Conservation (phyloP, 2,797 vertebrate species). For the Erethizon dorsatum region DNA sequence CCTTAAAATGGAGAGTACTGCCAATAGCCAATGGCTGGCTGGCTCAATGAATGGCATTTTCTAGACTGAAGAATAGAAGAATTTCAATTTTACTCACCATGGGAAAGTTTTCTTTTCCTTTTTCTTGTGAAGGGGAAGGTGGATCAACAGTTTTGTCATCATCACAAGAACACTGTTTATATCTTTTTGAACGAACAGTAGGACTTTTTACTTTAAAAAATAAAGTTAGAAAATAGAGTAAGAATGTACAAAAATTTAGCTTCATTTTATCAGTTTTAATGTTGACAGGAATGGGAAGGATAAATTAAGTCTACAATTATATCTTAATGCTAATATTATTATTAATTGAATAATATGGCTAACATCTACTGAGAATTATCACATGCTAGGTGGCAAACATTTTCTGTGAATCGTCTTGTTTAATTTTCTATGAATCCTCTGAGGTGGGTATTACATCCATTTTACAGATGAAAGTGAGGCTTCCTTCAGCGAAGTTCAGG, state of each 20-base stretch:
- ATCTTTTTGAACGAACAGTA: constrained; percentile 61
- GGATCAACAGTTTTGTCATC: constrained; percentile 27
- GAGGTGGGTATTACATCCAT: neutral
- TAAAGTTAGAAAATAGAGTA: constrained; percentile 77
- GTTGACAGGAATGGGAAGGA: constrained; percentile 22
- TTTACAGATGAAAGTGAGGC: constrained; percentile 46
- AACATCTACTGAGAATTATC: constrained; percentile 35
- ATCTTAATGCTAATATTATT: constrained; percentile 23
- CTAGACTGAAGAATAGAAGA: constrained; percentile 51
- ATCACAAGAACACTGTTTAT: neutral
- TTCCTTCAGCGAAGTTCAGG: constrained; percentile 21
- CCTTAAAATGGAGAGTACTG: constrained; percentile 51
- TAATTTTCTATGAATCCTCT: neutral
- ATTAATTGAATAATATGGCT: neutral
- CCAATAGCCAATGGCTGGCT: neutral
- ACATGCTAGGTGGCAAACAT: constrained; percentile 3
- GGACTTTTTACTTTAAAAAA: constrained; percentile 56
- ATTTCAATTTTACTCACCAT: constrained; percentile 83
- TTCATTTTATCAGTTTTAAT: constrained; percentile 54
- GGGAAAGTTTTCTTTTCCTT: constrained; percentile 67
- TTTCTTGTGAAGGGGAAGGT: constrained; percentile 62
- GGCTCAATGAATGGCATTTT: constrained; percentile 56
- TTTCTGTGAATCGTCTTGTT: constrained; percentile 31
- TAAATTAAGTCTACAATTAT: constrained; percentile 54
- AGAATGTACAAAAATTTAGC: constrained; percentile 27